Base-by-base conservation (phyloP, 1,140 invertebrate species). In the Cherax quadricarinatus region DNA sequence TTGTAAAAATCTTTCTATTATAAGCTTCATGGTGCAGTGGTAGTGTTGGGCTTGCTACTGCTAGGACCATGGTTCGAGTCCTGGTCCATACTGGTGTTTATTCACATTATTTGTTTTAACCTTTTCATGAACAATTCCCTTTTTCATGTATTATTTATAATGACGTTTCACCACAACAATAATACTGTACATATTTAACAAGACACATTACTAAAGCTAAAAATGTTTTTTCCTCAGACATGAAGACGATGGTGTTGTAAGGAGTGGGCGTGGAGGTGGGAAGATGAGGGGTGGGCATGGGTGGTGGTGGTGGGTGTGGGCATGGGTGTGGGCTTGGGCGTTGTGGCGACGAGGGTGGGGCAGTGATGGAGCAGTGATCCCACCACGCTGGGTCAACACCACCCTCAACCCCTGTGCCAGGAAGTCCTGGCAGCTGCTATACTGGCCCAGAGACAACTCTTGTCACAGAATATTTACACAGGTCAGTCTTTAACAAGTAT, bases 381-480 rank as follows among this genome's bases (percentile, higher is more conserved):
- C 97, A 48, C 97, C 97, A 5, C 97, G 97, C 0, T 98, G 98
- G 98, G 97, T 97, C 30, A 96, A 98, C 95, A 96, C 97, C 1
- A 95, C 96, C 12, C 96, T 96, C 93, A 98, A 98, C 95, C 98
- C 98, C 0, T 98, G 98, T 93, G 97, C 97, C 6, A 95, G 96
- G 1, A 96, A 97, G 95, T 97, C 97, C 0, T 98, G 98, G 98
- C 97, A 98, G 94, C 96, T 98, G 93, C 95, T 98, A 41, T 98
- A 97, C 95, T 98, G 97, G 97, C 97, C 97, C 1, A 95, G 96
- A 0, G 97, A 98, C 94, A 97, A 97, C 91, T 97, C 97, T 95
- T 98, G 97, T 94, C 88, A 93, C 85, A 80, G 88, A 78, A 93
- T 93, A 30, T 93, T 93, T 60, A 92, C 93, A 30, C 93, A 93